Conservation (phyloP, 2,888 invertebrate species). For the Ophion obscuratus region DNA sequence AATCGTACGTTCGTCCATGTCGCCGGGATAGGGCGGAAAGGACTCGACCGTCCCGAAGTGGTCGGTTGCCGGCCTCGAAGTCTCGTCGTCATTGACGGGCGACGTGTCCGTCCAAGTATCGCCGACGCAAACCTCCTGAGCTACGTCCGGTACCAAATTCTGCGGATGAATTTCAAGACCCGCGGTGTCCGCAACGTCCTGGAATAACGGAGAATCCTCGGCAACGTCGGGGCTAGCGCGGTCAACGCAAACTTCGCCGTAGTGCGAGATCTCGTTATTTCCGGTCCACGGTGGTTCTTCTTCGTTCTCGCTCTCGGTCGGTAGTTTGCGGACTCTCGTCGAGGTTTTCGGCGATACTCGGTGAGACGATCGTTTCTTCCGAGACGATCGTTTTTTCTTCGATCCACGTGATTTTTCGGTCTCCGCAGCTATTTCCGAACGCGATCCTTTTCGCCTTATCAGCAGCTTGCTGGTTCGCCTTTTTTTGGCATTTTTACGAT, state of each 20-base stretch:
- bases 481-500: no score
- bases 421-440: not conserved
- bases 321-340: not conserved
- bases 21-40: conserved; percentile 39
- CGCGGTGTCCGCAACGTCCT: not conserved
- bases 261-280: not conserved
- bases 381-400: not conserved
- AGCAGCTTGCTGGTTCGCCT: no score
- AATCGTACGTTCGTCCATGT: conserved; percentile 50
- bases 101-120: not conserved
- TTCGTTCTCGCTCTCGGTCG: not conserved
- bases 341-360: not conserved
- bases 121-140: not conserved
- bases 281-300: not conserved
- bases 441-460: no score
- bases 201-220: not conserved
- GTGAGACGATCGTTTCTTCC: not conserved
- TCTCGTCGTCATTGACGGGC: not conserved
- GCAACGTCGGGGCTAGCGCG: not conserved
- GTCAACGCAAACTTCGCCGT: not conserved
- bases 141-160: not conserved
- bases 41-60: conserved; percentile 7
- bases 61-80: not conserved
- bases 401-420: not conserved
- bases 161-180: not conserved